Percentiles rank a stretch among this genome's conserved stretches.
Evolutionary conservation across 1,140 invertebrate species (phyloP).

Genomic region (Drosophila parabipectinata): DNA sequence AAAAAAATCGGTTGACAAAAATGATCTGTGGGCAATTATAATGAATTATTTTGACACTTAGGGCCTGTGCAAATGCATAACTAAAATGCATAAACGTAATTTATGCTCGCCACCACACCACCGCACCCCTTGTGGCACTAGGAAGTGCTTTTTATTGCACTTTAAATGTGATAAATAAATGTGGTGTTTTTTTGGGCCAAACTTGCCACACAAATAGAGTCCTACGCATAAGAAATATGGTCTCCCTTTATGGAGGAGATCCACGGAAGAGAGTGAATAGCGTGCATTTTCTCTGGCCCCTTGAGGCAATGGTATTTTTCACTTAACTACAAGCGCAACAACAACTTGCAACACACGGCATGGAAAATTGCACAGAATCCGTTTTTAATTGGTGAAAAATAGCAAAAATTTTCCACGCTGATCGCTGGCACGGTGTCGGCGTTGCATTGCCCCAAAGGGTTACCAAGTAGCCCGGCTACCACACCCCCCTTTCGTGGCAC

Average conservation of each 20-base stretch:
- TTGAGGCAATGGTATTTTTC: constrained; percentile 65
- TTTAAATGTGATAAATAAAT: constrained; percentile 83
- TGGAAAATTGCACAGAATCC: constrained; percentile 73
- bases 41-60: constrained; percentile 83
- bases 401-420: constrained; percentile 70
- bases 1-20: constrained; percentile 71
- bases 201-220: constrained; percentile 48
- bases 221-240: constrained; percentile 41
- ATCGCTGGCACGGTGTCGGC: constrained; percentile 6
- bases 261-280: constrained; percentile 1
- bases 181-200: constrained; percentile 37
- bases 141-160: constrained; percentile 77
- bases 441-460: constrained; percentile 41
- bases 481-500: constrained; percentile 6
- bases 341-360: constrained; percentile 37
- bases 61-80: constrained; percentile 69
- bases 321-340: constrained; percentile 47
- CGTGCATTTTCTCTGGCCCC: constrained; percentile 14
- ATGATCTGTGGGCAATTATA: constrained; percentile 83
- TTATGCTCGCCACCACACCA: constrained; percentile 53
- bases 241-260: background rate
- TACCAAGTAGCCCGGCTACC: constrained; percentile 54
- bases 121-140: constrained; percentile 11
- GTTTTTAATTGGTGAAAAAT: constrained; percentile 83
- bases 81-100: constrained; percentile 79